Conservation (phyloP, 2,888 invertebrate genomes). For the Lumbricus terrestris region DNA sequence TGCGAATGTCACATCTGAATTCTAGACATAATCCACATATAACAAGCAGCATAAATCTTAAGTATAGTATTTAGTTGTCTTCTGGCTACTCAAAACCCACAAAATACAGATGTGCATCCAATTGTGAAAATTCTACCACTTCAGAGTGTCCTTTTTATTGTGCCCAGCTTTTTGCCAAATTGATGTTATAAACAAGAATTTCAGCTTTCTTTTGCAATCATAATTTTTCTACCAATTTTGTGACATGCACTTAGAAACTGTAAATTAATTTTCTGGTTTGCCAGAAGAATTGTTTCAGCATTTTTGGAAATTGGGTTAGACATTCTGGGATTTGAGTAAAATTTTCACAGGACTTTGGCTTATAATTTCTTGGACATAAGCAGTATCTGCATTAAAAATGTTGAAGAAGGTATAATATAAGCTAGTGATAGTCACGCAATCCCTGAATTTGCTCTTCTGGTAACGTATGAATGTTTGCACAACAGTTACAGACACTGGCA, state of each 20-base stretch:
- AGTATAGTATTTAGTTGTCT: not conserved
- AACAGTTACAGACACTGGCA: not conserved
- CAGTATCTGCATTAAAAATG: not conserved
- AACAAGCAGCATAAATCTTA: not conserved
- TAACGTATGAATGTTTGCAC: slow-evolving; percentile 3
- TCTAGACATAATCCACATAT: not conserved
- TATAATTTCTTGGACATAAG: not conserved
- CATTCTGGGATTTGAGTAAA: not conserved
- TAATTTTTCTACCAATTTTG: not conserved
- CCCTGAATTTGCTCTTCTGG: not conserved
- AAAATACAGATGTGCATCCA: not conserved
- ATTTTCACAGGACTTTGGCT: not conserved
- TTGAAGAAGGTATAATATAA: not conserved
- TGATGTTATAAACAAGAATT: not conserved
- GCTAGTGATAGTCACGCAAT: not conserved
- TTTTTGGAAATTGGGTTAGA: not conserved
- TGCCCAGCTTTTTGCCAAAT: not conserved
- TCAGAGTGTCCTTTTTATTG: not conserved
- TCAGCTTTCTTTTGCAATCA: not conserved
- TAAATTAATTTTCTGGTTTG: not conserved
- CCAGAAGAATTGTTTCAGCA: not conserved
- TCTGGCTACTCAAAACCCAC: not conserved
- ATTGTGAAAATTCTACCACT: not conserved
- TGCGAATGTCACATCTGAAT: not conserved
- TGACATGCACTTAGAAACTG: not conserved